Evolutionary conservation across 2,888 invertebrate genomes (phyloP).

Genomic region (Agapostemon virescens): DNA sequence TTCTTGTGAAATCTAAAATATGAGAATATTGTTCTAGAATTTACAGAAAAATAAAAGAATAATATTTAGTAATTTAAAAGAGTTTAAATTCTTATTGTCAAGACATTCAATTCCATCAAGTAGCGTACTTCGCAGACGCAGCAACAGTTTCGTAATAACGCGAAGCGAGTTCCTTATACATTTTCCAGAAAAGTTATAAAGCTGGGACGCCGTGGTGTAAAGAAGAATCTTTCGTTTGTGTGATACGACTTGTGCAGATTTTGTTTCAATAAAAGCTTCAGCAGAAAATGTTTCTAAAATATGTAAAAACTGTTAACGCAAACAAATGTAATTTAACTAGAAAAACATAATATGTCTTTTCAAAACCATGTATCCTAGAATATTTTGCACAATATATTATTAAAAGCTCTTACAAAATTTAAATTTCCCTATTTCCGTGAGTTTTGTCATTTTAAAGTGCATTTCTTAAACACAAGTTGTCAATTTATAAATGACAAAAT

Average conservation of each 20-base stretch:
- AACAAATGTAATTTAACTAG: not conserved
- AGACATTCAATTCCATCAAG: not conserved
- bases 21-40: not conserved
- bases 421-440: not conserved
- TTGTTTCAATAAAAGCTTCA: not conserved
- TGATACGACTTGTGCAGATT: not conserved
- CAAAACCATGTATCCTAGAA: not conserved
- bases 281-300: not conserved
- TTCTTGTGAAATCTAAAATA: not conserved
- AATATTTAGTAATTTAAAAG: not conserved
- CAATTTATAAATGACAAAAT: too few relatives aligned
- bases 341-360: not conserved
- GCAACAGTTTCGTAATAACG: not conserved
- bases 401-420: not conserved
- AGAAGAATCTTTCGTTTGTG: not conserved
- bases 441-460: not conserved
- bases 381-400: not conserved
- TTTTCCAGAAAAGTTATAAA: not conserved
- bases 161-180: not conserved
- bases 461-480: not conserved
- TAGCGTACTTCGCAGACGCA: not conserved
- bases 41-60: not conserved
- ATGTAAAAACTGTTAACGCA: not conserved
- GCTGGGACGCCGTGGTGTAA: not conserved
- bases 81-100: not conserved